These are phyloP conservation scores for Tipula helvola DNA, from an alignment of 2,888 invertebrate species.

Conservation along the genomic window DNA sequence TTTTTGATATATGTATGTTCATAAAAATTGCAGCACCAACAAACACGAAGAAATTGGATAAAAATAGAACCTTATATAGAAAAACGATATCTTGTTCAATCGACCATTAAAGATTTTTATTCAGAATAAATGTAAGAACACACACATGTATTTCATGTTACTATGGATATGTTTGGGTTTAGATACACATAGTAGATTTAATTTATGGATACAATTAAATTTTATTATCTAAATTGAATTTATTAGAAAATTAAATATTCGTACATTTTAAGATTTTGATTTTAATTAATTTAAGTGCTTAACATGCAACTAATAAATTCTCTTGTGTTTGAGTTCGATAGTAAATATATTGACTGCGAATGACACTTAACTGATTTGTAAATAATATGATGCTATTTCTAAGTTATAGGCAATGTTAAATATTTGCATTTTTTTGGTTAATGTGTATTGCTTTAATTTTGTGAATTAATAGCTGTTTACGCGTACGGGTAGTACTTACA, in stretches of 20 bases:
- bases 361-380: not conserved
- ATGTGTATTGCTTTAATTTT: too few species aligned
- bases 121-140: not conserved
- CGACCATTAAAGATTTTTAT: not conserved
- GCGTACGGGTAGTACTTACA: too few species aligned
- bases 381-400: too few species aligned
- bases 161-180: not conserved
- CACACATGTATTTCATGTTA: not conserved
- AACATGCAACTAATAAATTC: not conserved
- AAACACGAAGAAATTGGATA: not conserved
- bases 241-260: not conserved
- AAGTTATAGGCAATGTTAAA: too few species aligned
- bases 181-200: not conserved
- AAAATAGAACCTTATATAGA: not conserved
- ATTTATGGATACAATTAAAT: not conserved
- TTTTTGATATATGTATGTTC: not conserved
- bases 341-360: not conserved
- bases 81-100: not conserved
- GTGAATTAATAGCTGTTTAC: too few species aligned
- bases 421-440: too few species aligned
- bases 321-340: not conserved
- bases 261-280: conserved; percentile 4
- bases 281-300: not conserved
- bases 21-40: not conserved
- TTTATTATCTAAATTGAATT: conserved; percentile 1